phyloP scores from a whole-genome alignment of 2,888 invertebrate genomes.

The Drosophila lutescens region DNA sequence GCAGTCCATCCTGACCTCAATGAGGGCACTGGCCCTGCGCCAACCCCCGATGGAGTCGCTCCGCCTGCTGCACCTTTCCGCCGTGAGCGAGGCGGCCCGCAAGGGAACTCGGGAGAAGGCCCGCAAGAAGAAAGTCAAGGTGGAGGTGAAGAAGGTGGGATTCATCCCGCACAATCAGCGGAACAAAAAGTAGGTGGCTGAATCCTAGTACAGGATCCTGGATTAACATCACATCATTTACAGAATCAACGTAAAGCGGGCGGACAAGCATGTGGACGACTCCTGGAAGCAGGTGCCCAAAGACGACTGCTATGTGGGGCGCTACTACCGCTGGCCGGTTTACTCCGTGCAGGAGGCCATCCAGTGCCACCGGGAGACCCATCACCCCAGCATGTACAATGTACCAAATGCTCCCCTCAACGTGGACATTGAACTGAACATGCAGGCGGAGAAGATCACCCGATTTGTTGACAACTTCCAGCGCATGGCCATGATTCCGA shows the following conservation, averaged over 20 bases:
- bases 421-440: slow-evolving; percentile 91
- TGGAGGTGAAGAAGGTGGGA: slow-evolving; percentile 90
- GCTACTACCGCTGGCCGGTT: slow-evolving; percentile 86
- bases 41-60: slow-evolving; percentile 67
- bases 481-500: slow-evolving; percentile 88
- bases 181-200: slow-evolving; percentile 85
- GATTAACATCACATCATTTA: not conserved
- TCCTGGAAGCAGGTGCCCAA: slow-evolving; percentile 85
- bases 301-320: slow-evolving; percentile 88
- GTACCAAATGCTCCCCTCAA: slow-evolving; percentile 89
- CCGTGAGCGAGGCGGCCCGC: slow-evolving; percentile 89
- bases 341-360: slow-evolving; percentile 91
- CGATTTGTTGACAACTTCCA: slow-evolving; percentile 89
- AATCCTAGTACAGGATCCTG: accelerated
- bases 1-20: slow-evolving; percentile 69
- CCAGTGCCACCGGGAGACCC: slow-evolving; percentile 90
- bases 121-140: slow-evolving; percentile 90
- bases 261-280: slow-evolving; percentile 87
- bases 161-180: slow-evolving; percentile 90
- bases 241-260: slow-evolving; percentile 84
- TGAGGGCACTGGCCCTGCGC: slow-evolving; percentile 64
- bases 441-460: slow-evolving; percentile 86
- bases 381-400: slow-evolving; percentile 93
- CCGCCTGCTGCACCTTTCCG: slow-evolving; percentile 86
- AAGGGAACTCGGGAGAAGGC: slow-evolving; percentile 92